Evolutionary conservation across 2,888 invertebrate genomes (phyloP).

Genomic region (Diploptera punctata): DNA sequence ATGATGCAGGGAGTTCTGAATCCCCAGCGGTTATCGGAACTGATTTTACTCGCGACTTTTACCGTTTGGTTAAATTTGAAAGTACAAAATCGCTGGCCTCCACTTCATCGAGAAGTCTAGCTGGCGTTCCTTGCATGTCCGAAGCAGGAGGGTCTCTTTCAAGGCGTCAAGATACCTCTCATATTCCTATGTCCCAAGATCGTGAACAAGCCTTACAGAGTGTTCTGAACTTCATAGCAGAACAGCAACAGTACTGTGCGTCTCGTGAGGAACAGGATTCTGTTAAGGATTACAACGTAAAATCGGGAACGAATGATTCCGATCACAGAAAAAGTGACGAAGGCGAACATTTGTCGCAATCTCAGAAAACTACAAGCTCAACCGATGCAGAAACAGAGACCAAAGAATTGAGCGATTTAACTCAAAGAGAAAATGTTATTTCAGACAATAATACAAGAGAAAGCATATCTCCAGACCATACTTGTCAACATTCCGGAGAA

Average conservation of each 20-base stretch:
- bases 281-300: constrained; percentile 8
- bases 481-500: not conserved
- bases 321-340: not conserved
- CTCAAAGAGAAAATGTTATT: no score
- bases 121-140: constrained; percentile 53
- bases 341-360: not conserved
- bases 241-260: constrained; percentile 75
- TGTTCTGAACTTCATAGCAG: constrained; percentile 76
- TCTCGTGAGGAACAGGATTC: constrained; percentile 64
- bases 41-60: constrained; percentile 81
- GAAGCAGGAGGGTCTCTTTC: not conserved
- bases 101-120: constrained; percentile 71
- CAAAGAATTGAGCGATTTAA: not conserved
- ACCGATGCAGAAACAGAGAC: not conserved
- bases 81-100: constrained; percentile 81
- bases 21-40: constrained; percentile 66
- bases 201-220: constrained; percentile 74
- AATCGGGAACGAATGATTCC: not conserved
- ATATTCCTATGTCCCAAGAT: constrained; percentile 55
- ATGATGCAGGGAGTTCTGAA: constrained; percentile 55
- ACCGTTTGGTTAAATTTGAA: constrained; percentile 80
- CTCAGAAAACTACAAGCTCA: not conserved
- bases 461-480: not conserved
- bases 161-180: constrained; percentile 19
- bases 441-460: not conserved